phyloP scores from a whole-genome alignment of 2,888 invertebrate species.

The Calliopum simillimum region DNA sequence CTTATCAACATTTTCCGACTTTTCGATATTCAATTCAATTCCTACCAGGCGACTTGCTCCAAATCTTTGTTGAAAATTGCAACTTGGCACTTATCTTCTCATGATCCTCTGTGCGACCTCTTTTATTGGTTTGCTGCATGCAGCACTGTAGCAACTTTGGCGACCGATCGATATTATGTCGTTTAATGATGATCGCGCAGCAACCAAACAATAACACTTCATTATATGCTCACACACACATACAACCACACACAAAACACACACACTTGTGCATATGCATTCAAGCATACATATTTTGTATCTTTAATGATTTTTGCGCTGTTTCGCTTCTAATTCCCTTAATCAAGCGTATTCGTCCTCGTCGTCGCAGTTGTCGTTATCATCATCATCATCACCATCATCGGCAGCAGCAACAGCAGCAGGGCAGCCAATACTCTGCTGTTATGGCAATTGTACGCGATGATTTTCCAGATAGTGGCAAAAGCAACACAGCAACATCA shows the following conservation, averaged over 20 bases:
- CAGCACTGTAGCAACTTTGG: conserved; percentile 19
- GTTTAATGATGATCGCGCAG: conserved; percentile 15
- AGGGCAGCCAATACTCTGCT: conserved; percentile 1
- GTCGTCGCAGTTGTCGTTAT: conserved; percentile 12
- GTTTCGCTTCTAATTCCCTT: conserved; percentile 35
- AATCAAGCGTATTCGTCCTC: conserved; percentile 25
- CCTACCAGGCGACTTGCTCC: conserved; percentile 7
- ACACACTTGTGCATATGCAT: conserved; percentile 19
- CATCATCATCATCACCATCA: conserved; percentile 24
- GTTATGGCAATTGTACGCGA: conserved; percentile 12
- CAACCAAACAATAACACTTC: conserved; percentile 31
- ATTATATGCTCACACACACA: conserved; percentile 23
- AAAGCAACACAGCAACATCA: neutral
- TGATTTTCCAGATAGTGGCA: neutral
- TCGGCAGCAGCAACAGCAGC: conserved; percentile 3
- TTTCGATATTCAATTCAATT: no score
- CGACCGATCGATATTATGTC: conserved; percentile 35
- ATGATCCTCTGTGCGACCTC: conserved; percentile 40
- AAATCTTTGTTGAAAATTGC: neutral
- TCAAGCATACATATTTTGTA: conserved; percentile 26
- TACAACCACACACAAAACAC: conserved; percentile 12
- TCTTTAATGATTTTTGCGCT: conserved; percentile 30
- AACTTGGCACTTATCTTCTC: conserved; percentile 34
- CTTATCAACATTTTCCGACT: no score
- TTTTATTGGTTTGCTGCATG: conserved; percentile 15